These are phyloP conservation scores for Drosophila cardini DNA, from an alignment of 1,140 invertebrate species.

Conservation along the genomic window DNA sequence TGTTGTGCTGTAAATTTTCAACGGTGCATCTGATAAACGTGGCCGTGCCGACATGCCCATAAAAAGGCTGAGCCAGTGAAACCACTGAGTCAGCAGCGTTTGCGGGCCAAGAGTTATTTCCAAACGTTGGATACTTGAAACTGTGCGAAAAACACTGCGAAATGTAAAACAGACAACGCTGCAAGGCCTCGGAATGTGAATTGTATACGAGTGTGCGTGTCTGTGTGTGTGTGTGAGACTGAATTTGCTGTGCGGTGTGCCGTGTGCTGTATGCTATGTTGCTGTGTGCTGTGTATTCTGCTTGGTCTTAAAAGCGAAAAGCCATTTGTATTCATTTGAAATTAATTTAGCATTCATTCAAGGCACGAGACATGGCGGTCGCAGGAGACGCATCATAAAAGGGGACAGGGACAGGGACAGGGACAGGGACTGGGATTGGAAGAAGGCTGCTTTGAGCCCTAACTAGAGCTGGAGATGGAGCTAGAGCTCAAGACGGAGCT, in stretches of 20 bases:
- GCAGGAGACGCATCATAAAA: conserved; percentile 58
- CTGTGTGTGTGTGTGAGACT: conserved; percentile 4
- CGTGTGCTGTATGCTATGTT: conserved; percentile 28
- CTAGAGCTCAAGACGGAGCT: conserved; percentile 50
- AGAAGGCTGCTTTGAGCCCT: conserved; percentile 15
- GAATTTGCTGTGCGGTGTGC: conserved; percentile 27
- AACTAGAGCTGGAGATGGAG: conserved; percentile 38
- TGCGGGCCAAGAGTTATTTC: conserved; percentile 69
- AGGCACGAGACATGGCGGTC: conserved; percentile 54
- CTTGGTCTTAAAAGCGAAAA: conserved; percentile 81
- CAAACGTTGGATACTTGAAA: conserved; percentile 48
- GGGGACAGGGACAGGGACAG: conserved; percentile 4
- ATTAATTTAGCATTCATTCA: conserved; percentile 83
- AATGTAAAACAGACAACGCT: conserved; percentile 74
- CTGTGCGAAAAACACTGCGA: conserved; percentile 58
- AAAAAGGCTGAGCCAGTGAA: conserved; percentile 57
- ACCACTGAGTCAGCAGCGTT: conserved; percentile 45
- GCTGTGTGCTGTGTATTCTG: conserved; percentile 42
- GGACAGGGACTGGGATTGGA: background rate
- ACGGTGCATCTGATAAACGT: conserved; percentile 78
- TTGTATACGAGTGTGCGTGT: conserved; percentile 11
- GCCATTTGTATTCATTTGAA: conserved; percentile 83
- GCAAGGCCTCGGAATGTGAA: conserved; percentile 20
- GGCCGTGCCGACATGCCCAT: conserved; percentile 56
- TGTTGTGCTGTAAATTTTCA: conserved; percentile 74